These are phyloP conservation scores for Seriola rivoliana DNA, from an alignment of 2,113 vertebrate species.

Conservation along the genomic window DNA sequence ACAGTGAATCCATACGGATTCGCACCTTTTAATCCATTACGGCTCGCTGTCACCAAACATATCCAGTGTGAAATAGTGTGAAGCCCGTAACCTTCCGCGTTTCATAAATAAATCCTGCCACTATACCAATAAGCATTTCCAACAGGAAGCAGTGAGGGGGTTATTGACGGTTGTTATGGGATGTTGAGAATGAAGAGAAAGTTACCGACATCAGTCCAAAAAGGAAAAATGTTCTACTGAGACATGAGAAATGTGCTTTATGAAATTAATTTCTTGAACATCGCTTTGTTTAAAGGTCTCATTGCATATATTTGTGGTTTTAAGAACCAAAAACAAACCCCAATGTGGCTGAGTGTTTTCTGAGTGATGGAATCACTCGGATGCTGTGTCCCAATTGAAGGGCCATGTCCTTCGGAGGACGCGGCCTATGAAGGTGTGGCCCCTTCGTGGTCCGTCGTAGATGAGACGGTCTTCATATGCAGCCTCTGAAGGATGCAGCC, in stretches of 20 bases:
- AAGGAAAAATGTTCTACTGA: conserved; percentile 11
- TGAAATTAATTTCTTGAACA: background rate
- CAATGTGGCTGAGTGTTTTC: no score
- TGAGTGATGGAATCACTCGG: no score
- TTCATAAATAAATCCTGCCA: conserved; percentile 61
- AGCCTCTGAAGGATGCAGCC: no score
- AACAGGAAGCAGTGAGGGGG: conserved; percentile 34
- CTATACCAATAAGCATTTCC: conserved; percentile 38
- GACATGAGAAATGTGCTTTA: background rate
- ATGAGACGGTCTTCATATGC: no score
- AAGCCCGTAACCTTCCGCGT: conserved; percentile 43
- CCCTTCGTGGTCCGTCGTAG: no score
- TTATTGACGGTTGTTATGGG: conserved; percentile 49
- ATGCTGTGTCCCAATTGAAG: no score
- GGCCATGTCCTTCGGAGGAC: no score
- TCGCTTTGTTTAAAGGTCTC: conserved; percentile 8
- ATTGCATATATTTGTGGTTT: no score
- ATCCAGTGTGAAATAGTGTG: conserved; percentile 68
- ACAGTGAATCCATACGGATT: conserved; percentile 69
- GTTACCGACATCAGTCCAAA: background rate
- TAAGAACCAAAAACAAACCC: no score
- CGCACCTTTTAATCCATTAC: conserved; percentile 70
- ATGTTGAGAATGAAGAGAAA: conserved; percentile 27
- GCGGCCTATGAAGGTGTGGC: no score
- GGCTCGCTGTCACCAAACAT: conserved; percentile 69